phyloP scores from a whole-genome alignment of 2,113 vertebrate species.

The Dolichotis patagonum region DNA sequence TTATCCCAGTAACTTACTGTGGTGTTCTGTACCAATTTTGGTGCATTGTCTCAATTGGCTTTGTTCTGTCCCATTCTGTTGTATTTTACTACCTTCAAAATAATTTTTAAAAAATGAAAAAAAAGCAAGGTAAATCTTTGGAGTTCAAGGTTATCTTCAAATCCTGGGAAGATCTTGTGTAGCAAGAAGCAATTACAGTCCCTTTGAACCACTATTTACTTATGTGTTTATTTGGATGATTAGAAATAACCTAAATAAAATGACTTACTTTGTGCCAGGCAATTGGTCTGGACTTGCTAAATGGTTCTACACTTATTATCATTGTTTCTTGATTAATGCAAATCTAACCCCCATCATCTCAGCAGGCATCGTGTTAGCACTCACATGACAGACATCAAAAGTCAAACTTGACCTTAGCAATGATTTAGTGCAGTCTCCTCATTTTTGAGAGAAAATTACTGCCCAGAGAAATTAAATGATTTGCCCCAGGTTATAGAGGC shows the following conservation, averaged over 20 bases:
- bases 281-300: slow-evolving; percentile 65
- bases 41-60: too few species aligned
- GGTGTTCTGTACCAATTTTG: too few species aligned
- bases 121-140: slow-evolving; percentile 39
- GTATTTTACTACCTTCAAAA: too few species aligned
- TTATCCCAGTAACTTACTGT: too few species aligned
- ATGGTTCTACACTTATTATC: slow-evolving; percentile 72
- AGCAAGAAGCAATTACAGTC: background rate
- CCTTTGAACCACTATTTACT: slow-evolving; percentile 31
- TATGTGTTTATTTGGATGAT: slow-evolving; percentile 45
- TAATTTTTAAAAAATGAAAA: too few species aligned
- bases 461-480: slow-evolving; percentile 75
- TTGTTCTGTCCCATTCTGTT: too few species aligned
- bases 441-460: slow-evolving; percentile 67
- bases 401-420: slow-evolving; percentile 76
- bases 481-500: slow-evolving; percentile 58
- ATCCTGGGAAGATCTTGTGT: too few species aligned
- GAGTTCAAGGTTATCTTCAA: background rate
- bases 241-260: slow-evolving; percentile 56
- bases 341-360: slow-evolving; percentile 77
- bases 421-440: slow-evolving; percentile 69
- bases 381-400: slow-evolving; percentile 74
- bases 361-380: slow-evolving; percentile 74
- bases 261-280: slow-evolving; percentile 63
- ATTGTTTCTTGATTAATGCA: slow-evolving; percentile 81